Conservation (phyloP, 2,888 invertebrate species). For the Hipparchia semele region DNA sequence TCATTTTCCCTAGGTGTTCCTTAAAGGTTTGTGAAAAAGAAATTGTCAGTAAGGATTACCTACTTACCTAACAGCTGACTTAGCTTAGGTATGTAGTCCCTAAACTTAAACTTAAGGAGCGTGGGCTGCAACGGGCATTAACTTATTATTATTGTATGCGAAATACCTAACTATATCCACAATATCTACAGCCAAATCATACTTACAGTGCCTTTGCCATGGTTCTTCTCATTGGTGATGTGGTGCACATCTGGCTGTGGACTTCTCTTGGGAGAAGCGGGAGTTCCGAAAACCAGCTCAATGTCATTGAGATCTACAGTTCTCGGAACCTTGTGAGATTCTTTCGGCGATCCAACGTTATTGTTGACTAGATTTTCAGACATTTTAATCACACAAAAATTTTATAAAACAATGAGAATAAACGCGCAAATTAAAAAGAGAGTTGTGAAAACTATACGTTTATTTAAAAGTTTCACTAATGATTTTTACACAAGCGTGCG, state of each 20-base stretch:
- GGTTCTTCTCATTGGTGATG: constrained; percentile 50
- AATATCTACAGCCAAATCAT: too few species aligned
- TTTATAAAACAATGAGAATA: constrained; percentile 6
- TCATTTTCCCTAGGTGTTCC: too few species aligned
- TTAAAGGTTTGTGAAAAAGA: too few species aligned
- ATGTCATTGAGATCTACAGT: constrained; percentile 55
- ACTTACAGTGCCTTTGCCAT: constrained; percentile 46
- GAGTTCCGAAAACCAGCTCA: constrained; percentile 65
- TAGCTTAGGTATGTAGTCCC: too few species aligned
- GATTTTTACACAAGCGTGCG: constrained; percentile 3
- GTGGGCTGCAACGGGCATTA: too few species aligned
- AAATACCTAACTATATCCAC: too few species aligned
- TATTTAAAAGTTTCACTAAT: not conserved
- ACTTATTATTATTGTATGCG: too few species aligned
- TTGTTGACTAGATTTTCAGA: constrained; percentile 30
- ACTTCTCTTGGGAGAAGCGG: constrained; percentile 47
- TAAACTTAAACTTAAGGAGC: too few species aligned
- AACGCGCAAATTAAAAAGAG: not conserved
- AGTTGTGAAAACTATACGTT: constrained; percentile 8
- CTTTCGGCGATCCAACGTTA: constrained; percentile 26
- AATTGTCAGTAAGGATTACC: too few species aligned
- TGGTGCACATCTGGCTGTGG: constrained; percentile 47
- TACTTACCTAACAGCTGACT: too few species aligned
- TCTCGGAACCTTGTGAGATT: constrained; percentile 46
- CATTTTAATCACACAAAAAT: constrained; percentile 31